Conservation (phyloP, 2,113 vertebrate genomes). For the Eudyptes chrysolophus region DNA sequence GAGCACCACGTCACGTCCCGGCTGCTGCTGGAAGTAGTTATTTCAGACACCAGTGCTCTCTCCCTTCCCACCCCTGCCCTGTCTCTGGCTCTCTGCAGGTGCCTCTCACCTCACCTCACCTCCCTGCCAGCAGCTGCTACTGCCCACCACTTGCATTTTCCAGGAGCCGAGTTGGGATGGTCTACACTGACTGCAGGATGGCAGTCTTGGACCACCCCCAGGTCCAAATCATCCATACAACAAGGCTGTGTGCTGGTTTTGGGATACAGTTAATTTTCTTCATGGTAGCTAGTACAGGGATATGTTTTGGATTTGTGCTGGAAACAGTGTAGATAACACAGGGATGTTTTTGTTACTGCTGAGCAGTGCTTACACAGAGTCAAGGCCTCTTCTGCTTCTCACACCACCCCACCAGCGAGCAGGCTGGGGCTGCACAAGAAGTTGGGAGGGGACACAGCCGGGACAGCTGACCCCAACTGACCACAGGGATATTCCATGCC, state of each 20-base stretch:
- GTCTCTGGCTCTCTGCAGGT: neutral
- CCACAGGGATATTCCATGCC: neutral
- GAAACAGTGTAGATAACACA: neutral
- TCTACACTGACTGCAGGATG: neutral
- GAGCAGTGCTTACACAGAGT: neutral
- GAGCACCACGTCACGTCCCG: accelerated
- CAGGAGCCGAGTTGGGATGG: neutral
- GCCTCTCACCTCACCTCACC: neutral
- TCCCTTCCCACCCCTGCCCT: neutral
- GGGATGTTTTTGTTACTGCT: accelerated
- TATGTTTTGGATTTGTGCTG: neutral
- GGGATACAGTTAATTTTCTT: neutral
- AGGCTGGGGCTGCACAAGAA: neutral
- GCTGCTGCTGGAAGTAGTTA: neutral
- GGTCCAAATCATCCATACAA: neutral
- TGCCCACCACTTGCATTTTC: neutral
- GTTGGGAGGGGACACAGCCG: neutral
- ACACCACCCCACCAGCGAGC: neutral
- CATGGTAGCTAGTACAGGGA: neutral
- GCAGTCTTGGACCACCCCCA: neutral
- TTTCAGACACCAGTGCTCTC: neutral
- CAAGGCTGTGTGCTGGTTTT: neutral
- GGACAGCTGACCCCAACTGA: neutral
- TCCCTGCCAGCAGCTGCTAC: neutral
- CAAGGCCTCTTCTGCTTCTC: neutral